Base-by-base conservation (phyloP, 2,888 invertebrate species). In the Electrophaes corylata region DNA sequence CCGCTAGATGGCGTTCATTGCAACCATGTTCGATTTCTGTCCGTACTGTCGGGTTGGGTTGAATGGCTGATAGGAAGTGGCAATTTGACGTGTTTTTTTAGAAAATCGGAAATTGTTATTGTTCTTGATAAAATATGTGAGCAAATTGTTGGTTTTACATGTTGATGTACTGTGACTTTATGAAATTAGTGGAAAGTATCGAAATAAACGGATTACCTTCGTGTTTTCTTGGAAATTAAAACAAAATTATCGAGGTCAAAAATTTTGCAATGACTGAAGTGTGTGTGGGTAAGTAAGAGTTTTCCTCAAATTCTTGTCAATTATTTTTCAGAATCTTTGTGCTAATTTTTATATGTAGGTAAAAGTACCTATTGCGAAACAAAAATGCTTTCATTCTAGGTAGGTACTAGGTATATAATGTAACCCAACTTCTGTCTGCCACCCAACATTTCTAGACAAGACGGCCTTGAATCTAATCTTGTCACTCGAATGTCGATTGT, bases 401-500 rank as follows among this genome's bases (percentile, higher is more conserved):
- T 29, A 29, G 6, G 26, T 10, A n/a, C 11, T 31, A 31, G 31
- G 31, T 31, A 1, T 31, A 3, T 31, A 31, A 3, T 26, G 26
- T 88, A 88, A 90, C 88, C 88, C 77, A 82, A 88, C 88, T 85
- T 88, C 85, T 80, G 77, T 88, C 85, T 81, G 76, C 73, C 71
- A 75, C 65, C 62, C 63, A 65, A 57, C 50, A 60, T 50, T 55
- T 56, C 41, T 43, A 61, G 43, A 12, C 84, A 61, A 86, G 85
- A 84, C 87, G 90, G 84, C 91, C 91, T 91, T 91, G 91, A 88
- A 79, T 89, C 87, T 90, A 91, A 90, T 91, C 87, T 88, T 84
- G 88, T 86, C 82, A 83, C 84, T 81, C 86, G 87, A 90, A 88
- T 89, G 89, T 86, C 88, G 75, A 79, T 81, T 18, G 8, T 29